phyloP scores from a whole-genome alignment of 2,888 invertebrate species.

The Aproaerema taeniolella region DNA sequence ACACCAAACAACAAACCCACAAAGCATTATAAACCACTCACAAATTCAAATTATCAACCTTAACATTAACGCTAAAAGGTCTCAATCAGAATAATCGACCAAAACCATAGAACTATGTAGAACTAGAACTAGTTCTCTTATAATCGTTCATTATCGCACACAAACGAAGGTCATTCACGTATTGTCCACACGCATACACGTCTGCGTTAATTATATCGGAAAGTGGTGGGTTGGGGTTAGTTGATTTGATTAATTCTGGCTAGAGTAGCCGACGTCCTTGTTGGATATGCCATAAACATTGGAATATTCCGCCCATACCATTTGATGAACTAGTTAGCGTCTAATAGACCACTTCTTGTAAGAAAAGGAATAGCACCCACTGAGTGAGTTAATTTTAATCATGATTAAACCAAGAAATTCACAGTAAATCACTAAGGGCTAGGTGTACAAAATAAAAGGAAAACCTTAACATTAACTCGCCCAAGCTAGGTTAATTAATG shows the following conservation, averaged over 20 bases:
- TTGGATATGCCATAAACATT: conserved; percentile 65
- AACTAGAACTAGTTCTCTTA: conserved; percentile 62
- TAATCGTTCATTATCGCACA: conserved; percentile 77
- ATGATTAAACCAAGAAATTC: too few species aligned
- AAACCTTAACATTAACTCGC: too few species aligned
- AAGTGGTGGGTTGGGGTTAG: conserved; percentile 75
- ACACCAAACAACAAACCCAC: conserved; percentile 49
- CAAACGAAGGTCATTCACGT: conserved; percentile 55
- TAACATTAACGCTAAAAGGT: conserved; percentile 49
- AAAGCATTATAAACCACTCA: conserved; percentile 41
- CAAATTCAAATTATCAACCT: conserved; percentile 54
- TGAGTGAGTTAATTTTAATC: too few species aligned
- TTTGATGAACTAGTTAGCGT: conserved; percentile 36
- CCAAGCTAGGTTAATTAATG: too few species aligned
- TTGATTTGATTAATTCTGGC: conserved; percentile 77
- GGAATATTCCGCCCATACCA: conserved; percentile 58
- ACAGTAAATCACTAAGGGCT: too few species aligned
- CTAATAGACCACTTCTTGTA: conserved; percentile 46
- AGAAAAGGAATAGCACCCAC: too few species aligned
- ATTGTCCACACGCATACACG: conserved; percentile 67
- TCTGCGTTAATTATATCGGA: conserved; percentile 76
- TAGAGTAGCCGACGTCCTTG: conserved; percentile 62
- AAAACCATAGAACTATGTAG: conserved; percentile 45
- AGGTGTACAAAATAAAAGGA: too few species aligned
- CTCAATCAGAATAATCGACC: conserved; percentile 30